Conservation (phyloP, 2,113 vertebrate species). For the Indicator indicator region DNA sequence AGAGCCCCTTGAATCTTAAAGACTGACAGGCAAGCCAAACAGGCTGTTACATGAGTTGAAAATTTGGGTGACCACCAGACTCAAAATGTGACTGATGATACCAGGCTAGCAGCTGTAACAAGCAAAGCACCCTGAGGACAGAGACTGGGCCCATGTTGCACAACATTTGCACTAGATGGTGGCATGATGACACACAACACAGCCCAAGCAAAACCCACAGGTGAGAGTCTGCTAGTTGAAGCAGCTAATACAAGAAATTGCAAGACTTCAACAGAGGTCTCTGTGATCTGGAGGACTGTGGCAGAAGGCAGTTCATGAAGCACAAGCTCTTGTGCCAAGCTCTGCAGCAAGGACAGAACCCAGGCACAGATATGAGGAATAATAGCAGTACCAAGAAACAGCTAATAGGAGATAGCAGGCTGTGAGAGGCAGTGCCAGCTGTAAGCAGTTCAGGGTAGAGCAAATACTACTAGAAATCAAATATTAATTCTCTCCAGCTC, state of each 20-base stretch:
- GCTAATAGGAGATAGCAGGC: not conserved
- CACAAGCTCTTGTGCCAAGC: not conserved
- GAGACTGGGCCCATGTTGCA: not conserved
- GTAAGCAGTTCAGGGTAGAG: not conserved
- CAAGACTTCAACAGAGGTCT: not conserved
- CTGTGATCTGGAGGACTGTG: not conserved
- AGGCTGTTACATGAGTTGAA: not conserved
- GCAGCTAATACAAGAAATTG: not conserved
- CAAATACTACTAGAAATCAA: not conserved
- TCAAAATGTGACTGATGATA: not conserved
- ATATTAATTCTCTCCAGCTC: not conserved
- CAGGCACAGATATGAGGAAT: not conserved
- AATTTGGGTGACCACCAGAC: not conserved
- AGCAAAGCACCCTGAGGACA: not conserved
- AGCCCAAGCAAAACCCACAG: not conserved
- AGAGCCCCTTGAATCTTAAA: not conserved
- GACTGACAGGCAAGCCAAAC: not conserved
- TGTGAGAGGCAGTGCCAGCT: not conserved
- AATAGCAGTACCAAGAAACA: not conserved
- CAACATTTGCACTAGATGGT: not conserved
- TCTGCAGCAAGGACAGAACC: not conserved
- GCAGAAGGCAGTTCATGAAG: not conserved
- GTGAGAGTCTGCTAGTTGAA: not conserved
- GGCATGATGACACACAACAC: not conserved
- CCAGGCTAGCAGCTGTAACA: not conserved